phyloP scores from a whole-genome alignment of 2,797 vertebrate species.

The Neomorphus geoffroyi region DNA sequence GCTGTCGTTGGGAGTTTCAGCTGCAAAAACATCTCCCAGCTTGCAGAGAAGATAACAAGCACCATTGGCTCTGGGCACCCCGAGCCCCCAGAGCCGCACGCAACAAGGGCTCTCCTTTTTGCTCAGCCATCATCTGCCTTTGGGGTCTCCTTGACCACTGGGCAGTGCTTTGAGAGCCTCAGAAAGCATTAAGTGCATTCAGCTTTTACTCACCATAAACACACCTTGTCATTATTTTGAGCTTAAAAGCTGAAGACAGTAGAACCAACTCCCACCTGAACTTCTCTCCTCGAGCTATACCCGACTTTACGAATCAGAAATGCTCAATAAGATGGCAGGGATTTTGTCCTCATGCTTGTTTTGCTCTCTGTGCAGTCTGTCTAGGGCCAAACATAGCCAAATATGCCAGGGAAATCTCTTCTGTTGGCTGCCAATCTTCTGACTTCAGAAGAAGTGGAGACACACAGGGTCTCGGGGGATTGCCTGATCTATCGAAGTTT shows the following conservation, averaged over 20 bases:
- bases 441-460: neutral
- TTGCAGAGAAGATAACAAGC: neutral
- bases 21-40: neutral
- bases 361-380: neutral
- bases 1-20: neutral
- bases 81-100: accelerated
- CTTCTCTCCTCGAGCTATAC: neutral
- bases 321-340: accelerated
- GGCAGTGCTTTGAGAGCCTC: neutral
- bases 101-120: neutral
- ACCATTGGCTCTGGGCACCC: neutral
- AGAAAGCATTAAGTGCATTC: neutral
- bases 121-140: neutral
- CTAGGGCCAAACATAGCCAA: neutral
- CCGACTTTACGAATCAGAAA: neutral
- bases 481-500: neutral
- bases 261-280: neutral
- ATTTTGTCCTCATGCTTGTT: neutral
- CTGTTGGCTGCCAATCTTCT: neutral
- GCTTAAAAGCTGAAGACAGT: neutral
- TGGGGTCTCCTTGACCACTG: neutral
- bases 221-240: neutral
- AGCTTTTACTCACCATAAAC: neutral
- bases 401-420: neutral
- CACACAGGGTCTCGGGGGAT: accelerated